Percentiles rank a stretch among this genome's conserved stretches.
Conservation (phyloP, 2,113 vertebrate species). For the Entosphenus tridentatus region DNA sequence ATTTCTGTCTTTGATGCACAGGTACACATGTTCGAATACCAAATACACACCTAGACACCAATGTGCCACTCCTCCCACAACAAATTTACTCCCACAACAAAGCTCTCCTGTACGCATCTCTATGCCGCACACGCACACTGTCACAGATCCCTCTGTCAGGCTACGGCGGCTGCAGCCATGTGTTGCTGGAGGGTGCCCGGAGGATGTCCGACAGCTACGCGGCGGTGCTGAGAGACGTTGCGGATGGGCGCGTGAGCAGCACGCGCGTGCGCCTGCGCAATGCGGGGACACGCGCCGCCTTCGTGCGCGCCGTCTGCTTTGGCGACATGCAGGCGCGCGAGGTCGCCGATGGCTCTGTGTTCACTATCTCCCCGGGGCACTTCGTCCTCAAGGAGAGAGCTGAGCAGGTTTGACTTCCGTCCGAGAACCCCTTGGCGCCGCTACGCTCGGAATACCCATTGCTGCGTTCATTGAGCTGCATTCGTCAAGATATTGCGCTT, state of each 20-base stretch:
- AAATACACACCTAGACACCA: too few species aligned
- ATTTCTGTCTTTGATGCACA: too few species aligned
- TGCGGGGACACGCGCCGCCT: constrained; percentile 65
- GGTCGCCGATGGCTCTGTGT: constrained; percentile 28
- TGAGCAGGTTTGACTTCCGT: constrained; percentile 32
- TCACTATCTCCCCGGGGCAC: constrained; percentile 55
- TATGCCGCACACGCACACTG: too few species aligned
- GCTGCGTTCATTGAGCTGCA: too few species aligned
- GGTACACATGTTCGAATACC: too few species aligned
- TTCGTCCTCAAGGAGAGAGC: constrained; percentile 64
- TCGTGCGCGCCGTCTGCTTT: constrained; percentile 51
- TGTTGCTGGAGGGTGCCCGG: constrained; percentile 60
- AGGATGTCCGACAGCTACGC: constrained; percentile 48
- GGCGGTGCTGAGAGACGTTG: constrained; percentile 25
- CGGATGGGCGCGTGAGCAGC: constrained; percentile 27
- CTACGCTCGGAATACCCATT: too few species aligned
- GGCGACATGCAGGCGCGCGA: constrained; percentile 26
- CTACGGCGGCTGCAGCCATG: constrained; percentile 68
- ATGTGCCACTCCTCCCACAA: too few species aligned
- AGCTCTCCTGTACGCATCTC: too few species aligned
- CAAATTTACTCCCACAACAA: too few species aligned
- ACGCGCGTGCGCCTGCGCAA: constrained; percentile 44
- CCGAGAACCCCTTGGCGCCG: background rate
- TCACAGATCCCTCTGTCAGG: constrained; percentile 68
- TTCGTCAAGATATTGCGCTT: too few species aligned